Conservation (phyloP, 2,797 vertebrate species). For the Chaetophractus vellerosus region DNA sequence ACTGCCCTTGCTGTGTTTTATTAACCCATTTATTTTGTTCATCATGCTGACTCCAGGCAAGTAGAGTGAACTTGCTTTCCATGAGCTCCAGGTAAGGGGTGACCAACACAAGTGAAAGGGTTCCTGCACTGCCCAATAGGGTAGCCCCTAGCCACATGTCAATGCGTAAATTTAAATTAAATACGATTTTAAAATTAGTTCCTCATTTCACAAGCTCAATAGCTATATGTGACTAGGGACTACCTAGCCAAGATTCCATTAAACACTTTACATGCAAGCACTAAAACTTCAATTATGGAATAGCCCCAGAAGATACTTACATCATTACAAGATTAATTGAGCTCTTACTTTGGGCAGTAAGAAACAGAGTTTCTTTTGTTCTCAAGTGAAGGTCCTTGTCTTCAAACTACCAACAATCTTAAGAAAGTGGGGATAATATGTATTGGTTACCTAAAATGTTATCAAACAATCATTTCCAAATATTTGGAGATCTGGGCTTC, state of each 20-base stretch:
- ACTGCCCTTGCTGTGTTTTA: not conserved
- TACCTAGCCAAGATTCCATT: not conserved
- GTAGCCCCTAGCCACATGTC: not conserved
- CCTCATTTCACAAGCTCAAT: not conserved
- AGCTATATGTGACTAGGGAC: not conserved
- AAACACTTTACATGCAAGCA: not conserved
- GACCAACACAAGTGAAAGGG: not conserved
- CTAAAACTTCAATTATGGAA: not conserved
- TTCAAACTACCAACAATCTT: not conserved
- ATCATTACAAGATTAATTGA: not conserved
- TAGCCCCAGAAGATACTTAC: not conserved
- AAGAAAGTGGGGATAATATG: not conserved
- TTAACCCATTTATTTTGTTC: not conserved
- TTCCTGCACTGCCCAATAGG: not conserved
- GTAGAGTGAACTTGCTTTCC: not conserved
- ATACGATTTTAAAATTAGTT: conserved; percentile 6
- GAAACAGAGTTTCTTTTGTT: not conserved
- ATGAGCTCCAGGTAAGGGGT: not conserved
- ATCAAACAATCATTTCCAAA: not conserved
- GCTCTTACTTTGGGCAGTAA: not conserved
- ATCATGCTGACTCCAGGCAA: not conserved
- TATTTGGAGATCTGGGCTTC: not conserved
- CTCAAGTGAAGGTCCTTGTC: not conserved
- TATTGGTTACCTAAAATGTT: not conserved
- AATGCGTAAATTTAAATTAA: not conserved